A percentile compares a stretch with the other conserved stretches of the same genome.
phyloP scores from a whole-genome alignment of 2,888 invertebrate species.

The Troides oblongomaculatus region DNA sequence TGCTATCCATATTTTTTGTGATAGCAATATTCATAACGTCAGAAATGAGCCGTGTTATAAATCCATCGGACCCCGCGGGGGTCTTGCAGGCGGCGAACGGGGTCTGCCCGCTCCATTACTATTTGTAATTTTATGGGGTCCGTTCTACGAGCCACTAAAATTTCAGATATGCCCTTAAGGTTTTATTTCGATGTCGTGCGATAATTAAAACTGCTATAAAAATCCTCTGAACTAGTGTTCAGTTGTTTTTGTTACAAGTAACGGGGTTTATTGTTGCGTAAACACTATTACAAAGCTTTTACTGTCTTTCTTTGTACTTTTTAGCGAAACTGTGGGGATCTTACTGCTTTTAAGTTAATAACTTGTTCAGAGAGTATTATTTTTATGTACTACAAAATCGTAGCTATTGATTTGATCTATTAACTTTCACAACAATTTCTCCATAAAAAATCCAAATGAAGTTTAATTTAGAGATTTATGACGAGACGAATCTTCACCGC shows the following conservation, averaged over 20 bases:
- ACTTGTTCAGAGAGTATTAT: too few species aligned
- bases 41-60: conserved; percentile 21
- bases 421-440: too few species aligned
- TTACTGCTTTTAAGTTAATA: too few species aligned
- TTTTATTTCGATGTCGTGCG: conserved; percentile 11
- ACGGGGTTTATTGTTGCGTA: conserved; percentile 20
- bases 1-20: conserved; percentile 12
- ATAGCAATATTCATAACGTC: neutral
- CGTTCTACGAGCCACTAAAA: conserved; percentile 15
- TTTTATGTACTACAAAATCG: too few species aligned
- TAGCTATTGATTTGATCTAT: too few species aligned
- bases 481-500: too few species aligned
- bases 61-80: conserved; percentile 24
- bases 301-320: too few species aligned
- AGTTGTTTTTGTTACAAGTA: conserved; percentile 5
- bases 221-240: neutral
- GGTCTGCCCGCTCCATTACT: conserved; percentile 15
- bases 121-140: conserved; percentile 21
- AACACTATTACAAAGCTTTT: conserved; percentile 16
- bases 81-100: conserved; percentile 13
- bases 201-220: conserved; percentile 20
- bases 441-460: too few species aligned
- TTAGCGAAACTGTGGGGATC: too few species aligned
- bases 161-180: conserved; percentile 10
- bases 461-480: too few species aligned